A percentile compares a stretch with the other conserved stretches of the same genome.
These are phyloP conservation scores for Parotia lawesii DNA, from an alignment of 2,113 vertebrate genomes.

Conservation along the genomic window DNA sequence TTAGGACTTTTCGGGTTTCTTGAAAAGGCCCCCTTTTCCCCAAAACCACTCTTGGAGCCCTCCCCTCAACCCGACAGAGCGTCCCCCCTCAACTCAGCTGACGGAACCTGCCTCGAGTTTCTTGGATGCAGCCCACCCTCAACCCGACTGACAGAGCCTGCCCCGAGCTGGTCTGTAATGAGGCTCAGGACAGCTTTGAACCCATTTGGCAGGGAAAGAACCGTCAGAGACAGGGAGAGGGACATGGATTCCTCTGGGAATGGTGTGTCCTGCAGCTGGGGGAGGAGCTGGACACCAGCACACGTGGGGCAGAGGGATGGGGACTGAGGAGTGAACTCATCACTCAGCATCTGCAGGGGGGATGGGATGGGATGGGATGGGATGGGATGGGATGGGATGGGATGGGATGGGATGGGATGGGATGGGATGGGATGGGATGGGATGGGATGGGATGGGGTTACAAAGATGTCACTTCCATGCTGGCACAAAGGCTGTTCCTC, in stretches of 20 bases:
- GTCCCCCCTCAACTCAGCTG: too few species aligned
- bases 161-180: neutral
- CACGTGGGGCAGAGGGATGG: fast-evolving
- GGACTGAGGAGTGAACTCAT: neutral
- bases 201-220: neutral
- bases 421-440: neutral
- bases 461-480: neutral
- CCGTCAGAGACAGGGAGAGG: neutral
- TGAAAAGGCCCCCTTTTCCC: too few species aligned
- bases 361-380: neutral
- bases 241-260: neutral
- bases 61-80: too few species aligned
- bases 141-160: too few species aligned
- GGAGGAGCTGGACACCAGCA: neutral
- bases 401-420: too few species aligned
- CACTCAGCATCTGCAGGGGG: fast-evolving
- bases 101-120: too few species aligned
- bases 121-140: too few species aligned
- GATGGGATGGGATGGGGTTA: neutral
- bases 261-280: neutral
- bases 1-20: too few species aligned
- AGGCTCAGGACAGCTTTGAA: neutral
- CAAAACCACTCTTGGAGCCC: too few species aligned
- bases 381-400: neutral
- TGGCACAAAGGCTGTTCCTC: neutral